Conservation (phyloP, 1,140 invertebrate genomes). For the Heliothis subflexa region DNA sequence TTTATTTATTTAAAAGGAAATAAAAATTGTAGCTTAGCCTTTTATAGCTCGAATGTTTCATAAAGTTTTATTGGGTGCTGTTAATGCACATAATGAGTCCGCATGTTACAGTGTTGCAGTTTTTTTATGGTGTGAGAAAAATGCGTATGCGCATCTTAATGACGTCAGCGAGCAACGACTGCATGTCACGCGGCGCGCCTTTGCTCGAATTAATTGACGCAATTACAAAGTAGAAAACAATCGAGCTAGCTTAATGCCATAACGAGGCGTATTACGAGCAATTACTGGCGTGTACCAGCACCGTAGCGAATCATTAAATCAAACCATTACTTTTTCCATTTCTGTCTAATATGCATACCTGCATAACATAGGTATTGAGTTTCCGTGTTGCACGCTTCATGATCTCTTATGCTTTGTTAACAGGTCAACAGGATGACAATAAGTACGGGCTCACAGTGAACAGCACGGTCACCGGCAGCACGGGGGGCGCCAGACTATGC, state of each 20-base stretch:
- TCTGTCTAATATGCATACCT: slow-evolving; percentile 23
- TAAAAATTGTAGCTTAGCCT: slow-evolving; percentile 54
- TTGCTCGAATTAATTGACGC: slow-evolving; percentile 80
- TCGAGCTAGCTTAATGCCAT: slow-evolving; percentile 73
- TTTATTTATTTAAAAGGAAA: slow-evolving; percentile 49
- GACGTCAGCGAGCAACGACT: slow-evolving; percentile 68
- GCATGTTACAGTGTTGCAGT: slow-evolving; percentile 57
- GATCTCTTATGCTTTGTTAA: slow-evolving; percentile 42
- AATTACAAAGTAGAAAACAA: slow-evolving; percentile 82
- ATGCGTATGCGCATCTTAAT: slow-evolving; percentile 74
- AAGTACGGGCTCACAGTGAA: slow-evolving; percentile 73
- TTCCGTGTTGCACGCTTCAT: slow-evolving; percentile 4
- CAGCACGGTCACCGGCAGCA: slow-evolving; percentile 72
- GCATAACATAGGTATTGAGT: slow-evolving; percentile 10
- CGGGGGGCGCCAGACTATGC: slow-evolving; percentile 87
- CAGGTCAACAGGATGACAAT: slow-evolving; percentile 83
- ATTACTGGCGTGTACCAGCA: slow-evolving; percentile 42
- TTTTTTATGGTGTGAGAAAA: slow-evolving; percentile 65
- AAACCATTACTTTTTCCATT: slow-evolving; percentile 36
- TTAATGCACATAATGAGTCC: slow-evolving; percentile 56
- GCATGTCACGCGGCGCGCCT: slow-evolving; percentile 70
- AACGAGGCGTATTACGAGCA: slow-evolving; percentile 72
- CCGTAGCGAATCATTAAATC: slow-evolving; percentile 40
- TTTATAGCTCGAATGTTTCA: slow-evolving; percentile 54
- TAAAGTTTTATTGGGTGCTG: slow-evolving; percentile 59